Conservation (phyloP, 2,888 invertebrate species). For the Drosophila fungiperda region DNA sequence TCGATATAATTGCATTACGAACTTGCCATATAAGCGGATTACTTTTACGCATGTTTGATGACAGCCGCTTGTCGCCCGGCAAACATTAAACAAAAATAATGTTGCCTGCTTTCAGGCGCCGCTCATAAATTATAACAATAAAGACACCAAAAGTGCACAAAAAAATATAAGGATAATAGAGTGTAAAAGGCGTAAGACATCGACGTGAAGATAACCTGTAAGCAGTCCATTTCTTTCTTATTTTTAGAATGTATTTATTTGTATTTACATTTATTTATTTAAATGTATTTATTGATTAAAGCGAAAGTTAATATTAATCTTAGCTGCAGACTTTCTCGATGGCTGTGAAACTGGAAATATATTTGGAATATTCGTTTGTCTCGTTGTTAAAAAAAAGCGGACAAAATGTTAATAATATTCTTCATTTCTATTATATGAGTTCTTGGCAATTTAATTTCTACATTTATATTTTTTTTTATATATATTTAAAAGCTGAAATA, state of each 20-base stretch:
- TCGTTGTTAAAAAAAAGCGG: not conserved
- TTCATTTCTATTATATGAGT: not conserved
- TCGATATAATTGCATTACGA: constrained; percentile 57
- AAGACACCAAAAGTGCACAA: constrained; percentile 60
- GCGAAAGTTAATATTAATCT: not conserved
- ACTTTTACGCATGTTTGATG: constrained; percentile 40
- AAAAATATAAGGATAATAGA: constrained; percentile 35
- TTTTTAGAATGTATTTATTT: not conserved
- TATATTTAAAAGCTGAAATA: not conserved
- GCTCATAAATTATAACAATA: constrained; percentile 75
- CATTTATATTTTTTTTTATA: not conserved
- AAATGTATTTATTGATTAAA: not conserved
- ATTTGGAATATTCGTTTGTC: not conserved
- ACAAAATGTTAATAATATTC: not conserved
- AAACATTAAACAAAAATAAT: constrained; percentile 68
- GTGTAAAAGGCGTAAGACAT: fast-evolving
- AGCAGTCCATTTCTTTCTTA: too few relatives aligned
- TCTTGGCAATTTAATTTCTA: not conserved
- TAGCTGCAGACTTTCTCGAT: not conserved
- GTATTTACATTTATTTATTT: not conserved
- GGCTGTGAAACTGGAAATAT: not conserved
- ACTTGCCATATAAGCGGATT: constrained; percentile 39
- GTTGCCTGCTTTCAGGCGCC: constrained; percentile 49
- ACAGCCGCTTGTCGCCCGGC: constrained; percentile 61
- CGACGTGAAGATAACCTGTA: not conserved